Base-by-base conservation (phyloP, 2,113 vertebrate species). In the Campylorhamphus procurvoides region DNA sequence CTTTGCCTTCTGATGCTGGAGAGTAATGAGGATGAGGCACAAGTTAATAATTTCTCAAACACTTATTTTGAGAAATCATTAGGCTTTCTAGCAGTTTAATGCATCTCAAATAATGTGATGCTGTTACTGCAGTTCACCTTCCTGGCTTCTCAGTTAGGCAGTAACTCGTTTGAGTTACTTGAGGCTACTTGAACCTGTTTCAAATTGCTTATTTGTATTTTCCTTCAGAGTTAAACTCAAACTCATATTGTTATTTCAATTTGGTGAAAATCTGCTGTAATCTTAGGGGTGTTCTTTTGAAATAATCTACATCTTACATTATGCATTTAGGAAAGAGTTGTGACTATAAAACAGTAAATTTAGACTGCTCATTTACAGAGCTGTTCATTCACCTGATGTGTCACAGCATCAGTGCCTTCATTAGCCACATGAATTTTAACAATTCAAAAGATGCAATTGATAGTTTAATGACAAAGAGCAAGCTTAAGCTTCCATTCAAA, bases 401-500 rank as follows among this genome's bases (percentile, higher is more conserved):
- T 94, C 90, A 96, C 50, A 83, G 75, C 72, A 90, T 76, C 62
- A 76, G 66, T 7, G 58, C 67, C 67, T 96, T 76, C 49, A 50
- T 77, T 69, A 94, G 46, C 50, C 85, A 88, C 44, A 18, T 47
- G 31, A 88, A 77, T 67, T 83, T 66, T 64, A 92, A 87, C 47
- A 90, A 85, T 73, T 86, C 59, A 69, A 44, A 56, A 74, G 37
- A 53, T 47, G 74, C 39, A 69, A 76, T 56, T 92, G 12, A 35
- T 33, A 73, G 19, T 75, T 92, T 62, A 72, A 80, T 58, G 63
- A 85, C 79, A 90, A 71, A 85, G 67, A 85, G 52, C 37, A 52
- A 90, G 50, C 27, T 60, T 74, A 50, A 81, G 33, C 59, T 75
- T 90, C 55, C 83, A 87, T 93, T 89, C 64, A 90, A 86, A 94